These are phyloP conservation scores for Cyrtorhinus lividipennis DNA, from an alignment of 1,140 invertebrate genomes.

Conservation along the genomic window DNA sequence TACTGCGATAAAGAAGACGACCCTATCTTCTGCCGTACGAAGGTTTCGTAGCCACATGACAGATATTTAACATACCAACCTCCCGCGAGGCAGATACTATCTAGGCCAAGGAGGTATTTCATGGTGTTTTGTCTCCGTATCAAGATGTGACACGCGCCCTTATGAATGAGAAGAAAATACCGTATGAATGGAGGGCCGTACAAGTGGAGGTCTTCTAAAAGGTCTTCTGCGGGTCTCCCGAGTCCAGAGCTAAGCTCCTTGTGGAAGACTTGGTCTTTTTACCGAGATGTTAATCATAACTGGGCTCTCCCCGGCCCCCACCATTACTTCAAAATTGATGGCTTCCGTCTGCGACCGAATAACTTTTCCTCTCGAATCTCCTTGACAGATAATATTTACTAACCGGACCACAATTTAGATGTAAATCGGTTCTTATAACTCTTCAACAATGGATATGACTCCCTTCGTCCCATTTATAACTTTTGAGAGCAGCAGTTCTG, in stretches of 20 bases:
- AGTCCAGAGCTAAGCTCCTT: background rate
- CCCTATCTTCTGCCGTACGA: no score
- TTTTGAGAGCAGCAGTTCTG: background rate
- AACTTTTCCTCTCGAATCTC: conserved; percentile 4
- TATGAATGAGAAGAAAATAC: background rate
- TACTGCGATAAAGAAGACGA: no score
- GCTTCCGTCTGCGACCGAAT: conserved; percentile 12
- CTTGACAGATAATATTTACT: conserved; percentile 14
- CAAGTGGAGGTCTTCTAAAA: background rate
- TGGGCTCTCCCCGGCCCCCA: background rate
- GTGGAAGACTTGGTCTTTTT: background rate
- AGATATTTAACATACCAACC: background rate
- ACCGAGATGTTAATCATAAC: background rate
- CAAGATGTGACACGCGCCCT: background rate
- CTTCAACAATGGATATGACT: conserved; percentile 3
- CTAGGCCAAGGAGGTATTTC: background rate
- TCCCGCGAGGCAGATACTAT: background rate
- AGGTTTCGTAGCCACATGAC: no score
- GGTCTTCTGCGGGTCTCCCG: no score
- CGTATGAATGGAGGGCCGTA: background rate
- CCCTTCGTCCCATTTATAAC: background rate
- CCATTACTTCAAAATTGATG: conserved; percentile 7
- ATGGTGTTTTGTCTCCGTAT: background rate
- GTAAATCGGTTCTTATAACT: conserved; percentile 13
- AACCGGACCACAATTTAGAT: conserved; percentile 12